A percentile compares a stretch with the other conserved stretches of the same genome.
These are phyloP conservation scores for Eupithecia pulchellata DNA, from an alignment of 2,888 invertebrate species.

Conservation along the genomic window DNA sequence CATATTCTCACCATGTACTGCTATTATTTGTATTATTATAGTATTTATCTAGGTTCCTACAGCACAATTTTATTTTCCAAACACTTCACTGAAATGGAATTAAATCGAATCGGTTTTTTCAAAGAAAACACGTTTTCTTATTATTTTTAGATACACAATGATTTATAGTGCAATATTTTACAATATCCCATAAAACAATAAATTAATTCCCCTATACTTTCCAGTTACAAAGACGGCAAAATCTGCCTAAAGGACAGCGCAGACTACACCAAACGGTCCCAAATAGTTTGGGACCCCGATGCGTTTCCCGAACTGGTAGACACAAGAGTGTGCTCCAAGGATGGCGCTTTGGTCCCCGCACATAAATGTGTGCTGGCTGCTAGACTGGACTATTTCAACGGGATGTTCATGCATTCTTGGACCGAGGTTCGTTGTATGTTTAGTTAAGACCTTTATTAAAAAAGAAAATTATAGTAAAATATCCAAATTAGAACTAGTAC, in stretches of 20 bases:
- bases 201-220: not conserved
- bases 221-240: conserved; percentile 73
- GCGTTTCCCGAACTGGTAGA: conserved; percentile 85
- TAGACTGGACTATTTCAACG: conserved; percentile 93
- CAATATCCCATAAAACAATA: not conserved
- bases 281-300: conserved; percentile 73
- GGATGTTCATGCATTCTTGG: conserved; percentile 93
- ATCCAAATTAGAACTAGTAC: no score
- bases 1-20: no score
- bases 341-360: conserved; percentile 83
- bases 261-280: conserved; percentile 47
- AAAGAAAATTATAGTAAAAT: no score
- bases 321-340: conserved; percentile 85
- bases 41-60: no score
- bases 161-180: no score
- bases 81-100: no score
- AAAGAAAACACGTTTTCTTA: no score
- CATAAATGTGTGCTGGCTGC: conserved; percentile 94
- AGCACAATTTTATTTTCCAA: no score
- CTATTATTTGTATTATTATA: no score
- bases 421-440: conserved; percentile 82
- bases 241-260: conserved; percentile 72
- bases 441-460: no score
- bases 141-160: no score
- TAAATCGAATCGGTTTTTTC: no score